These are phyloP conservation scores for Palythoa caribaeorum DNA, from an alignment of 92 coral and sea anemone genomes.

Conservation along the genomic window DNA sequence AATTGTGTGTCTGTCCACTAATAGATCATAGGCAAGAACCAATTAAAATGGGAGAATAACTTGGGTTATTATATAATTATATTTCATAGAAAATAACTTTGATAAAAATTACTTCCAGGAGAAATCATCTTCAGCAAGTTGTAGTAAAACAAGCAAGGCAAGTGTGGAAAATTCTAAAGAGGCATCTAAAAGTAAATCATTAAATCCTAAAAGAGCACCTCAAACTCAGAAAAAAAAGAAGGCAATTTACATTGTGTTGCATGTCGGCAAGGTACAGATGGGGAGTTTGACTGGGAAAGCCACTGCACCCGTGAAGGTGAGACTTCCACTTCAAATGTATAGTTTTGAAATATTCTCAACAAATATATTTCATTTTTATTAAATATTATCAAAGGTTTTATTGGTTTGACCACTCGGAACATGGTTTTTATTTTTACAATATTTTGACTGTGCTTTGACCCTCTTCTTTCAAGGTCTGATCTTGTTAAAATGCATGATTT, in stretches of 20 bases:
- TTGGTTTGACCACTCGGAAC: too few relatives aligned
- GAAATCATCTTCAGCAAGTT: background rate
- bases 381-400: too few relatives aligned
- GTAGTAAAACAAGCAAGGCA: background rate
- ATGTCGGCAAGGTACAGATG: conserved; percentile 65
- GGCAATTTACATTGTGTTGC: conserved; percentile 82
- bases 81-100: background rate
- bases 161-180: conserved; percentile 2
- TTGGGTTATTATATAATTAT: too few relatives aligned
- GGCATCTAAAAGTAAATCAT: background rate
- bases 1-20: too few relatives aligned
- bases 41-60: too few relatives aligned
- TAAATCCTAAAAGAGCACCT: conserved; percentile 32
- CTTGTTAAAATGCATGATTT: too few relatives aligned
- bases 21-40: too few relatives aligned
- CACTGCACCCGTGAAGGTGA: conserved; percentile 85
- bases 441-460: too few relatives aligned
- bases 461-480: too few relatives aligned
- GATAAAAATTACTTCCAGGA: background rate
- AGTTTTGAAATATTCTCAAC: background rate
- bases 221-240: conserved; percentile 60
- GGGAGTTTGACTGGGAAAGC: conserved; percentile 84
- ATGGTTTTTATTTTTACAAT: too few relatives aligned
- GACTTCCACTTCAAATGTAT: background rate
- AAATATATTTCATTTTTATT: background rate